A percentile compares a stretch with the other conserved stretches of the same genome.
phyloP scores from a whole-genome alignment of 1,140 invertebrate species.

The Drosophila micromelanica region DNA sequence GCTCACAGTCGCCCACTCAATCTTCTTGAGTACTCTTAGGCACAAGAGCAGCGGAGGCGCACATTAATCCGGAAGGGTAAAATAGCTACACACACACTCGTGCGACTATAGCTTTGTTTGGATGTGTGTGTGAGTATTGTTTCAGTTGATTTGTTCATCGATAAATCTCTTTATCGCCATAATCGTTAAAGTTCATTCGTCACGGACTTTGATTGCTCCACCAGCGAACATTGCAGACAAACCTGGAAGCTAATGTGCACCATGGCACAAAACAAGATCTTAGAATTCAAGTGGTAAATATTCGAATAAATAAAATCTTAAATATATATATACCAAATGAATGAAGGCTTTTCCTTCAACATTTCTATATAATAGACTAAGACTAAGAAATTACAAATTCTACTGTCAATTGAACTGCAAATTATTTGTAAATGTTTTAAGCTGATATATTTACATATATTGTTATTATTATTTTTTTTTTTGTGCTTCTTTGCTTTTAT shows the following conservation, averaged over 20 bases:
- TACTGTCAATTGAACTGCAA: too few species aligned
- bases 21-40: constrained; percentile 40
- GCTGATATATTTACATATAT: too few species aligned
- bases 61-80: constrained; percentile 39
- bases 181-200: constrained; percentile 80
- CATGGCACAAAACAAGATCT: not conserved
- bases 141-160: constrained; percentile 72
- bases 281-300: too few species aligned
- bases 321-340: too few species aligned
- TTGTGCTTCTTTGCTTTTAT: not conserved
- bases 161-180: constrained; percentile 82
- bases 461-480: too few species aligned
- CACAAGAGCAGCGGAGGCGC: constrained; percentile 22
- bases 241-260: constrained; percentile 22
- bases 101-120: constrained; percentile 18
- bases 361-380: too few species aligned
- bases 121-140: constrained; percentile 55
- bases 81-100: constrained; percentile 7
- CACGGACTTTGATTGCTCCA: constrained; percentile 69
- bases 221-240: constrained; percentile 28
- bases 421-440: too few species aligned
- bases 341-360: too few species aligned
- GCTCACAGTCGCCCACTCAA: constrained; percentile 25
- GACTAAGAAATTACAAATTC: too few species aligned
- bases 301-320: too few species aligned